Conservation (phyloP, 1,140 invertebrate species). For the Aethina tumida region DNA sequence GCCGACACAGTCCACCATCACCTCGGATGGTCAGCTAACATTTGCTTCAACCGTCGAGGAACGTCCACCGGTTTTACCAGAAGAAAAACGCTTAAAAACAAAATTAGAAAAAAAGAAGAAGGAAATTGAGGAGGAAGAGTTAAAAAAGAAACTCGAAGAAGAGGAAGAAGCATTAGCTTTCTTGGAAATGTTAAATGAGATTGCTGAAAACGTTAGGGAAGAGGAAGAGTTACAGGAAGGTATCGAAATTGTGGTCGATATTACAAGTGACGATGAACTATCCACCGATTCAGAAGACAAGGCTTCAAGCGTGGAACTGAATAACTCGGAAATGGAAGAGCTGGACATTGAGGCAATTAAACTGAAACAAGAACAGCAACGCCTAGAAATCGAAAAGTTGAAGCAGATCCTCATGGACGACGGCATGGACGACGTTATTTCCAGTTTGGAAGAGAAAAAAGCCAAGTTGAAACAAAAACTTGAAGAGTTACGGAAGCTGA, state of each 20-base stretch:
- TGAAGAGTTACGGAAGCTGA: constrained; percentile 30
- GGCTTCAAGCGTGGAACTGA: constrained; percentile 16
- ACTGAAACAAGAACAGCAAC: constrained; percentile 27
- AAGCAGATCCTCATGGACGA: constrained; percentile 25
- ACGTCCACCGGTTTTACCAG: constrained; percentile 23
- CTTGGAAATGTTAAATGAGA: no score
- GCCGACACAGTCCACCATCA: constrained; percentile 47
- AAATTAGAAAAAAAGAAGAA: constrained; percentile 20
- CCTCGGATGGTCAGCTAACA: constrained; percentile 39
- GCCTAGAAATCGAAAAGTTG: constrained; percentile 23
- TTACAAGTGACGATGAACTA: constrained; percentile 13
- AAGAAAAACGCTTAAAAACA: constrained; percentile 14
- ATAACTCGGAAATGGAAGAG: constrained; percentile 23
- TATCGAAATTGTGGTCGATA: constrained; percentile 12
- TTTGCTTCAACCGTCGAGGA: constrained; percentile 36
- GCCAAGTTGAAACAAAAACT: constrained; percentile 27
- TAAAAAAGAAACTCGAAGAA: constrained; percentile 21
- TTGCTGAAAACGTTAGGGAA: constrained; percentile 28
- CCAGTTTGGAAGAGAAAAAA: constrained; percentile 30
- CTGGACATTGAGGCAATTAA: constrained; percentile 22
- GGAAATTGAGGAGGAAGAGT: constrained; percentile 15
- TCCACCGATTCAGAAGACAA: constrained; percentile 9
- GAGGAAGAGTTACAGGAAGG: constrained; percentile 12
- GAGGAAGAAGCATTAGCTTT: constrained; percentile 15
- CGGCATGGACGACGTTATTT: constrained; percentile 31